Conservation (phyloP, 2,113 vertebrate genomes). For the Petromus typicus region DNA sequence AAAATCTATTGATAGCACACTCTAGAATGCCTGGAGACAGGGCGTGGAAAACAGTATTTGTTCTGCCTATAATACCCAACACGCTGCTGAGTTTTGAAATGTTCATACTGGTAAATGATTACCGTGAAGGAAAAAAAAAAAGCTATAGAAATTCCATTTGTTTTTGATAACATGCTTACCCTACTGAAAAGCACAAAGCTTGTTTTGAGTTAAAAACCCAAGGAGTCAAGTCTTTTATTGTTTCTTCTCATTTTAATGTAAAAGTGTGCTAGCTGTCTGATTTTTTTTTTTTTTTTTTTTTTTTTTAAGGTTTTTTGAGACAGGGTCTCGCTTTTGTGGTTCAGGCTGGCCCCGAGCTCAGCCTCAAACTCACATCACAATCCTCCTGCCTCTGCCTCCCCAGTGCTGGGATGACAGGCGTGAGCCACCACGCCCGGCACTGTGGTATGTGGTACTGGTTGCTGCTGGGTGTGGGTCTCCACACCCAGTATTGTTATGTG, state of each 20-base stretch:
- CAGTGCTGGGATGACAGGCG: too few species aligned
- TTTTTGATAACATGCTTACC: neutral
- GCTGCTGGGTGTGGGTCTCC: too few species aligned
- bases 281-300: too few species aligned
- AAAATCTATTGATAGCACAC: neutral
- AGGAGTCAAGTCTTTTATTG: neutral
- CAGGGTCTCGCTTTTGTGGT: too few species aligned
- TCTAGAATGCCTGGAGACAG: neutral
- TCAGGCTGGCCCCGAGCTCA: too few species aligned
- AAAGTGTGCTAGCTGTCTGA: neutral
- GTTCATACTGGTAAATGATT: neutral
- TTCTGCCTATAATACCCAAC: neutral
- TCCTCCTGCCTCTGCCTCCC: too few species aligned
- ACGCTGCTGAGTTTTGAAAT: neutral
- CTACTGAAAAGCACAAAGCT: neutral
- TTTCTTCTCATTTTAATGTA: neutral
- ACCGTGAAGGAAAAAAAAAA: neutral
- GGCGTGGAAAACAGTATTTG: neutral
- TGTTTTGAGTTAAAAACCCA: neutral
- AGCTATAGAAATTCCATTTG: neutral
- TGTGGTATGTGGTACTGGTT: too few species aligned
- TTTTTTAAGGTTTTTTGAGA: too few species aligned
- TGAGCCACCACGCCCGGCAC: too few species aligned
- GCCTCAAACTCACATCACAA: too few species aligned
- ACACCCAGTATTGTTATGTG: too few species aligned